phyloP scores from a whole-genome alignment of 1,140 invertebrate species.

The Heliconius congener region DNA sequence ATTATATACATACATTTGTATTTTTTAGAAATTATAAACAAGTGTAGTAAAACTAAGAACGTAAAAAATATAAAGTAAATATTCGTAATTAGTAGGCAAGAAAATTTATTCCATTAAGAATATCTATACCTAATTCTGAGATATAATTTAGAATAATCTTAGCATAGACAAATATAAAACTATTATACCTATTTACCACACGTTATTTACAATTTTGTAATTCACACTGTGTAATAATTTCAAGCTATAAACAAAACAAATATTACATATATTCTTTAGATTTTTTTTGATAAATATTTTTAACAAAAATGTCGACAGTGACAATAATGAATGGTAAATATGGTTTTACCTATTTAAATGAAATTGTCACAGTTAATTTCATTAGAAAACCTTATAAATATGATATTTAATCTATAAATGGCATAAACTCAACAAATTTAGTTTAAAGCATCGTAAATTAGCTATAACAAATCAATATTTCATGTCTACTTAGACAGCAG shows the following conservation, averaged over 20 bases:
- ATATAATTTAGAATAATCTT: not conserved
- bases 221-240: not conserved
- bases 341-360: not conserved
- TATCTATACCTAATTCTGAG: too few species aligned
- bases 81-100: too few species aligned
- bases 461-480: not conserved
- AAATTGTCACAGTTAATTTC: not conserved
- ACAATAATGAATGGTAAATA: not conserved
- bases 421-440: not conserved
- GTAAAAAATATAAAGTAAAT: too few species aligned
- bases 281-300: not conserved
- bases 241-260: not conserved
- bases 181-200: not conserved
- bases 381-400: not conserved
- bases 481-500: not conserved
- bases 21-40: too few species aligned
- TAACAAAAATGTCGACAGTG: not conserved
- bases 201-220: not conserved
- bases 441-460: not conserved
- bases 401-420: not conserved
- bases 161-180: slow-evolving; percentile 9
- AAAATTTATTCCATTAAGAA: too few species aligned
- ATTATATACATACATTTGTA: too few species aligned
- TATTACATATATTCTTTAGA: not conserved
- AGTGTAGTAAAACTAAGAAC: too few species aligned